Evolutionary conservation across 2,113 vertebrate genomes (phyloP).

Genomic region (Chaetodon trifascialis): DNA sequence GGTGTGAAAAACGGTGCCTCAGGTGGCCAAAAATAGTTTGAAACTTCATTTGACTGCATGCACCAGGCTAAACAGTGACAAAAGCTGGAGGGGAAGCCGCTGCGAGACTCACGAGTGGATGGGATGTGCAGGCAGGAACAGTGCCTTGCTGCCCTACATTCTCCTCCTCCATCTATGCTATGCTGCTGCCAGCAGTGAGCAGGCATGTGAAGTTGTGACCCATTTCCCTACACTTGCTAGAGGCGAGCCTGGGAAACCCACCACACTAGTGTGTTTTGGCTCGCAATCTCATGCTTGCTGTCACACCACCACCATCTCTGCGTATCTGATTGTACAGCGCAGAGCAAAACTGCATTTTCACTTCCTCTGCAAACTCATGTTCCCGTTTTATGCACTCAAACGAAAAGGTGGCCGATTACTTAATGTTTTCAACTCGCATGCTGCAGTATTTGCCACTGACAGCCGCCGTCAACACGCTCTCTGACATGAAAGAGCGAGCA

Average conservation of each 20-base stretch:
- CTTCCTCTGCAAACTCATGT: constrained; percentile 19
- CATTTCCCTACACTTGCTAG: constrained; percentile 69
- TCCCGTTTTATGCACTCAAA: constrained; percentile 12
- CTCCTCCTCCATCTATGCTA: constrained; percentile 44
- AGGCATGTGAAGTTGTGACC: constrained; percentile 70
- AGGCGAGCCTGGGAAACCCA: constrained; percentile 64
- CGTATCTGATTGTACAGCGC: neutral
- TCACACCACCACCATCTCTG: constrained; percentile 13
- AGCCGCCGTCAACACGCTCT: constrained; percentile 4
- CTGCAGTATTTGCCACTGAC: neutral
- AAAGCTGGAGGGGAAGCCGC: neutral
- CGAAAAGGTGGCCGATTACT: neutral
- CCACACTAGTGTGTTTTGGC: constrained; percentile 39
- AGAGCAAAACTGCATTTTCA: neutral
- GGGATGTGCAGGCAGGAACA: constrained; percentile 24
- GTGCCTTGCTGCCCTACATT: constrained; percentile 67
- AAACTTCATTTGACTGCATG: constrained; percentile 13
- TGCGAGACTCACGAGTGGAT: constrained; percentile 8
- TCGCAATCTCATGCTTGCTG: neutral
- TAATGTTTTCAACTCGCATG: constrained; percentile 11
- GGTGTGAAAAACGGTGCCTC: neutral
- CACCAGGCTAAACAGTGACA: constrained; percentile 12
- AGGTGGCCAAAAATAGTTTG: constrained; percentile 12
- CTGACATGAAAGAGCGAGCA: constrained; percentile 26
- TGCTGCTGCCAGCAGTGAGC: constrained; percentile 50